Percentiles rank a stretch among this genome's conserved stretches.
Evolutionary conservation across 2,113 vertebrate genomes (phyloP).

Genomic region (Fulica atra): DNA sequence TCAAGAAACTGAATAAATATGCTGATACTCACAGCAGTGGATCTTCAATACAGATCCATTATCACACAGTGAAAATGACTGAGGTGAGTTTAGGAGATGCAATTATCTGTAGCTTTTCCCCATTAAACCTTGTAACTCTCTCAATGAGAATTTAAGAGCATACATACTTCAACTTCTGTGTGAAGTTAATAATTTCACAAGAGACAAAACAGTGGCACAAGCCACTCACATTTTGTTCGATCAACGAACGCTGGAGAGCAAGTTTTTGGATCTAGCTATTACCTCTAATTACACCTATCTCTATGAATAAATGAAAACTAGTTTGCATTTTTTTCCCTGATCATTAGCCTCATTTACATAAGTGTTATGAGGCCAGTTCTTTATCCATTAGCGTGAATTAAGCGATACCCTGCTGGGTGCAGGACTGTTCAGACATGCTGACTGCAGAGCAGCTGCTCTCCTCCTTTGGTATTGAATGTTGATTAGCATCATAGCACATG

Average conservation of each 20-base stretch:
- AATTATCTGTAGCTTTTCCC: conserved; percentile 28
- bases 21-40: neutral
- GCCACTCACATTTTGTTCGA: neutral
- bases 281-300: conserved; percentile 47
- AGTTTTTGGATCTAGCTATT: conserved; percentile 45
- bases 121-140: neutral
- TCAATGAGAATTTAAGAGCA: conserved; percentile 1
- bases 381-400: conserved; percentile 5
- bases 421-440: conserved; percentile 46
- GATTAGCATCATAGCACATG: conserved; percentile 30
- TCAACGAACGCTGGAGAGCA: conserved; percentile 24
- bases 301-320: conserved; percentile 29
- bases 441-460: conserved; percentile 58
- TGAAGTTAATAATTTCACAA: conserved; percentile 42
- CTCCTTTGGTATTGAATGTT: conserved; percentile 31
- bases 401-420: conserved; percentile 18
- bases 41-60: neutral
- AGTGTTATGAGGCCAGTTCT: conserved; percentile 20
- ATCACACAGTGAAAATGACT: neutral
- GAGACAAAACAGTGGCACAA: neutral
- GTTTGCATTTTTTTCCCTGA: conserved; percentile 37
- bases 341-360: conserved; percentile 10
- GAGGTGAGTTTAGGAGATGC: neutral
- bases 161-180: neutral
- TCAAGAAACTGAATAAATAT: neutral